Conservation (phyloP, 2,797 vertebrate genomes). For the Eulemur rubriventer region DNA sequence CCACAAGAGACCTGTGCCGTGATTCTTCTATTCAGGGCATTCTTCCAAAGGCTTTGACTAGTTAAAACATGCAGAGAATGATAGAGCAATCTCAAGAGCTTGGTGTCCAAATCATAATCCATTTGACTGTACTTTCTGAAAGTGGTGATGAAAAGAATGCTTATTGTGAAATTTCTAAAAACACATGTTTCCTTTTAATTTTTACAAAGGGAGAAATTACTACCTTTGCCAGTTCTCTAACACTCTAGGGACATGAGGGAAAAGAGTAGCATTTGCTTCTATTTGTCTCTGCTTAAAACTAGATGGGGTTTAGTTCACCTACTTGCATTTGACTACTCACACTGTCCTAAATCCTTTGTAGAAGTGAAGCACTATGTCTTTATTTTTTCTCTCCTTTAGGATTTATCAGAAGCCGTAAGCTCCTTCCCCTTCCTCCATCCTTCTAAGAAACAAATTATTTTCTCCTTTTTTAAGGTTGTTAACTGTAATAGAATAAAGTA, state of each 20-base stretch:
- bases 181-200: neutral
- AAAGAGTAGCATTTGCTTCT: neutral
- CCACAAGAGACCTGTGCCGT: neutral
- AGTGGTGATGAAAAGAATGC: neutral
- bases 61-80: neutral
- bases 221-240: conserved; percentile 33
- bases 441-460: conserved; percentile 34
- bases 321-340: neutral
- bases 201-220: conserved; percentile 9
- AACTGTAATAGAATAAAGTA: conserved; percentile 17
- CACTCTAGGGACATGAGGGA: neutral
- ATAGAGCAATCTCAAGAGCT: neutral
- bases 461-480: neutral
- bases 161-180: conserved; percentile 34
- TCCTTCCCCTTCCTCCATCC: neutral
- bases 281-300: conserved; percentile 29
- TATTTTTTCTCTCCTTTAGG: conserved; percentile 16
- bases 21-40: neutral
- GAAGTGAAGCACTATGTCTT: neutral
- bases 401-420: neutral
- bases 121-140: conserved; percentile 4
- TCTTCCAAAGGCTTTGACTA: conserved; percentile 24
- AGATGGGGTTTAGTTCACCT: neutral
- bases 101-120: conserved; percentile 32
- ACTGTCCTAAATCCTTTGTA: neutral